Conservation (phyloP, 23 tunicate species). For the Oikopleura dioica region DNA sequence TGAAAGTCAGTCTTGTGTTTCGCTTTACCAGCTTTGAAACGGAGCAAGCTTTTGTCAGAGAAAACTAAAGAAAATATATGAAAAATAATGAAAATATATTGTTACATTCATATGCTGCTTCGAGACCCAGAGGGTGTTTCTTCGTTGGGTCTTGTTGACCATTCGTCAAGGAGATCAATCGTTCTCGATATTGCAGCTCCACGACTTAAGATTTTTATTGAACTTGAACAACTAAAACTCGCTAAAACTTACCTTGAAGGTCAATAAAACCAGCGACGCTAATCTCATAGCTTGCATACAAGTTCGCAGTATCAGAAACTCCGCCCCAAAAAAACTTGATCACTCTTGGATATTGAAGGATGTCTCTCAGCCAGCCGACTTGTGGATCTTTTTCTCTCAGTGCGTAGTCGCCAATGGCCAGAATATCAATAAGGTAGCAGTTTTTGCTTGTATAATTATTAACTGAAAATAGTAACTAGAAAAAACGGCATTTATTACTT, state of each 20-base stretch:
- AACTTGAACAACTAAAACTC: too few relatives aligned
- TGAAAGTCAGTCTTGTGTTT: not conserved
- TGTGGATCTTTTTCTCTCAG: not conserved
- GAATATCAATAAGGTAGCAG: not conserved
- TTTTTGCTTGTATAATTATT: not conserved
- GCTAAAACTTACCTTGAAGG: not conserved
- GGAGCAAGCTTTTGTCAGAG: too few relatives aligned
- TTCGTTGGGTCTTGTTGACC: too few relatives aligned
- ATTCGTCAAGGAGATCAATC: too few relatives aligned
- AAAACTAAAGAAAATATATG: too few relatives aligned
- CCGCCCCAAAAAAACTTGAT: not conserved
- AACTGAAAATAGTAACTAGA: too few relatives aligned
- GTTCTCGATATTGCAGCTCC: too few relatives aligned
- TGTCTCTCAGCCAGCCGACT: not conserved
- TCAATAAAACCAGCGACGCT: not conserved
- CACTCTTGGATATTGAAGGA: not conserved
- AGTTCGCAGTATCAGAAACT: not conserved
- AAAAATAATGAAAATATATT: too few relatives aligned
- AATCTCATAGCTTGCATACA: not conserved
- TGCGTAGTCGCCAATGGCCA: not conserved
- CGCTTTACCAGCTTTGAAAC: not conserved
- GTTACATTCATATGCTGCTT: too few relatives aligned
- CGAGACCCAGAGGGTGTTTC: too few relatives aligned
- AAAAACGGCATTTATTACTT: too few relatives aligned
- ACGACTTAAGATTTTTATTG: too few relatives aligned